Evolutionary conservation across 2,113 vertebrate genomes (phyloP).

Genomic region (Strix aluco): DNA sequence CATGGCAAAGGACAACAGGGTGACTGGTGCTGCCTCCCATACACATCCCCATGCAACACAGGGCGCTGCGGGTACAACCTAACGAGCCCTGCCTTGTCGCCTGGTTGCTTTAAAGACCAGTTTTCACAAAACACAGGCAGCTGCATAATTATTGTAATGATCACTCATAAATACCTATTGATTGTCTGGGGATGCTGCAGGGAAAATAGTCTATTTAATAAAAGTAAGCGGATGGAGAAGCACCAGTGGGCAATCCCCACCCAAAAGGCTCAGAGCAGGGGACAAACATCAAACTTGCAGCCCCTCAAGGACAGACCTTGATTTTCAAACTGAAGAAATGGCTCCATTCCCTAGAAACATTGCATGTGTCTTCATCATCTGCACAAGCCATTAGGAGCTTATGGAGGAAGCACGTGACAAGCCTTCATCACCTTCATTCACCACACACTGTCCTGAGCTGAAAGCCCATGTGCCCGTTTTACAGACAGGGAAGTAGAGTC

Average conservation of each 20-base stretch:
- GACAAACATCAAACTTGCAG: not conserved
- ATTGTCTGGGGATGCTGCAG: not conserved
- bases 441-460: not conserved
- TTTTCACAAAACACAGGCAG: not conserved
- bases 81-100: rapidly evolving
- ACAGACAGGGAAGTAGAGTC: not conserved
- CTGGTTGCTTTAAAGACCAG: not conserved
- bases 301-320: not conserved
- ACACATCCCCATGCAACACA: rapidly evolving
- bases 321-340: not conserved
- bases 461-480: not conserved
- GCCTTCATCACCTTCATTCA: not conserved
- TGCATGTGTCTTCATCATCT: rapidly evolving
- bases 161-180: not conserved
- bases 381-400: not conserved
- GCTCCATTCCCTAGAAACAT: not conserved
- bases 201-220: not conserved
- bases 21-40: too few species aligned
- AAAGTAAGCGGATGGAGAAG: not conserved
- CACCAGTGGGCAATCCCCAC: not conserved
- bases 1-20: rapidly evolving
- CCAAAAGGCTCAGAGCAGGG: not conserved
- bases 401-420: rapidly evolving
- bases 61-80: rapidly evolving
- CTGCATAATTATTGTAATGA: not conserved